These are phyloP conservation scores for Scophthalmus maximus DNA, from an alignment of 2,113 vertebrate species.

Conservation along the genomic window DNA sequence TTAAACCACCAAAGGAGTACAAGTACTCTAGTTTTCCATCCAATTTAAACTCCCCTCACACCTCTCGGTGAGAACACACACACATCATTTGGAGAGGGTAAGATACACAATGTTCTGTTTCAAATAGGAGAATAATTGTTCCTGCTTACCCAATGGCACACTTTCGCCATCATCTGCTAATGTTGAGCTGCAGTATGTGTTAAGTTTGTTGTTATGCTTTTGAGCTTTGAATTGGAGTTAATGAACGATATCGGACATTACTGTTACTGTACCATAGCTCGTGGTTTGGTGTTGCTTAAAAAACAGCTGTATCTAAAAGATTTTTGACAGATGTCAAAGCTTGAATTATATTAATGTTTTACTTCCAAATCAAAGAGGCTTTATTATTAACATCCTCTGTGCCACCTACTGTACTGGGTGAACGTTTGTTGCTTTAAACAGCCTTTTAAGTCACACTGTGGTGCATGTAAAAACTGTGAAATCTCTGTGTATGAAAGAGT, in stretches of 20 bases:
- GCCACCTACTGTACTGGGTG: background rate
- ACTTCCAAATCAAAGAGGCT: conserved; percentile 3
- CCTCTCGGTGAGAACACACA: conserved; percentile 46
- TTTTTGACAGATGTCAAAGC: too few species aligned
- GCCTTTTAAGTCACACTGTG: background rate
- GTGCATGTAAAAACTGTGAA: conserved; percentile 1
- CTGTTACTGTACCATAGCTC: too few species aligned
- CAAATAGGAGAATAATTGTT: background rate
- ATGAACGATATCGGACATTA: background rate
- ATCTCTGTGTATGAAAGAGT: conserved; percentile 26
- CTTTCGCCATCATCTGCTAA: background rate
- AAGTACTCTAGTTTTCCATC: conserved; percentile 67
- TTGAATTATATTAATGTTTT: too few species aligned
- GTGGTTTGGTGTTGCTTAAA: too few species aligned
- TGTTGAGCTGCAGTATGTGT: background rate
- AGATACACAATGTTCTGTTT: conserved; percentile 22
- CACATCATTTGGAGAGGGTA: conserved; percentile 62
- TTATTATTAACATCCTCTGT: background rate
- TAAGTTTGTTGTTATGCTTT: conserved; percentile 4
- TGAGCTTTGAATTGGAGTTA: background rate
- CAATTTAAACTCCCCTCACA: conserved; percentile 69
- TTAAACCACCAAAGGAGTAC: conserved; percentile 72
- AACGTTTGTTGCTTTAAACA: background rate
- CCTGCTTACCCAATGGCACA: background rate
- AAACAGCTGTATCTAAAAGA: too few species aligned